phyloP scores from a whole-genome alignment of 2,113 vertebrate genomes.

The Todiramphus chloris region DNA sequence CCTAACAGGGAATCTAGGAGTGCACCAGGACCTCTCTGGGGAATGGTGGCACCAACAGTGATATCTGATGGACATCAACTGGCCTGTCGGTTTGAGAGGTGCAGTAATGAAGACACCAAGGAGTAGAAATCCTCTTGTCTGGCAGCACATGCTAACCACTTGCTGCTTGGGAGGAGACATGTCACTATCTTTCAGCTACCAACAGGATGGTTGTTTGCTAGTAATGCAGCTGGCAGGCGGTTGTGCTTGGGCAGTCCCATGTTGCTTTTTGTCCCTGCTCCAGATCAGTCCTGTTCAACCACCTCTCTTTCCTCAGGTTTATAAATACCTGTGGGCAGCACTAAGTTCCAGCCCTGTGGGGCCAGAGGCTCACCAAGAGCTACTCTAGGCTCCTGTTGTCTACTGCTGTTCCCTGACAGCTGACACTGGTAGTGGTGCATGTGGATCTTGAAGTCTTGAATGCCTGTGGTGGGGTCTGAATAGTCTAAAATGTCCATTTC shows the following conservation, averaged over 20 bases:
- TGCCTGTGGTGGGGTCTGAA: not conserved
- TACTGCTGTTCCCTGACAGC: not conserved
- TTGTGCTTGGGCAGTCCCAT: not conserved
- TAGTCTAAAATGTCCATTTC: not conserved
- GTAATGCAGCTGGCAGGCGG: not conserved
- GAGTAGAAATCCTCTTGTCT: not conserved
- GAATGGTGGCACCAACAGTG: accelerated
- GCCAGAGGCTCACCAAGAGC: not conserved
- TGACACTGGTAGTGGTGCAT: not conserved
- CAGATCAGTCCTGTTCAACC: not conserved
- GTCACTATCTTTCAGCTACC: not conserved
- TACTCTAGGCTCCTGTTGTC: not conserved
- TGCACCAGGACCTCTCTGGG: not conserved
- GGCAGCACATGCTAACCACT: no score
- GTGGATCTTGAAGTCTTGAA: not conserved
- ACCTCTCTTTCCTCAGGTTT: not conserved
- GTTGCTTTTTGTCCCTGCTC: not conserved
- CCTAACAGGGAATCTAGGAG: not conserved
- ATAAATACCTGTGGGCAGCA: not conserved
- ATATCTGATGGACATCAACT: not conserved
- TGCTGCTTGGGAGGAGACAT: not conserved
- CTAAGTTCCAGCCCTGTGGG: not conserved
- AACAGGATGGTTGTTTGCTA: not conserved
- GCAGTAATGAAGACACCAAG: not conserved
- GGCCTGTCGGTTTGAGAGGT: not conserved